Base-by-base conservation (phyloP, 1,140 invertebrate genomes). In the Nautilus pompilius region DNA sequence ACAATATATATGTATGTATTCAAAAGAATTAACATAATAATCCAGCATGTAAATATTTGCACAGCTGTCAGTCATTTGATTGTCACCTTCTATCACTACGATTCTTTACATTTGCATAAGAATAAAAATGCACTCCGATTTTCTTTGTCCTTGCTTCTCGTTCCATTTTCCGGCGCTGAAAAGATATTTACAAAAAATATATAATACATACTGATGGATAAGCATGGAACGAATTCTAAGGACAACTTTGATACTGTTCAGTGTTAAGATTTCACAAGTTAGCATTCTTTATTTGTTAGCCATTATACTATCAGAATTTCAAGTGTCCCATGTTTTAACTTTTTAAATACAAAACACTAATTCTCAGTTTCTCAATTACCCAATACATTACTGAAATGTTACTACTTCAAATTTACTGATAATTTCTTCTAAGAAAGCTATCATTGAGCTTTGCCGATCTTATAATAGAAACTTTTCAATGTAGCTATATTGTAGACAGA, bases 81-180 rank as follows among this genome's bases (percentile, higher is more conserved):
- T 54, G 49, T 63, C 29, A 70, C 66, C 58, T 62, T 58, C 66
- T 63, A 30, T 56, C 49, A 34, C 71, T 69, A 41, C 75, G 66
- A 62, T 81, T 97, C 80, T 98, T 98, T 29, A 97, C 94, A 87
- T 97, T 96, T 3, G 90, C 87, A 29, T 91, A 87, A 85, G 93
- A 90, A 81, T 98, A 98, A 78, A 96, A 98, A 82, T 96, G 92
- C 75, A 90, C 92, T 63, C 94, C 95, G 67, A 93, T 90, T 75
- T 95, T 96, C 79, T 92, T 95, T 3, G 89, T 20, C 41, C 85
- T 76, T 90, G 92, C 65, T 87, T 84, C 22, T 88, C 85, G 59
- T n/a, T 81, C 74, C 60, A 73, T 46, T 32, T 67, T 62, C 46
- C 80, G 62, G 57, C 72, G 73, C 75, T 79, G 73, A 41, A 73